Conservation (phyloP, 2,888 invertebrate genomes). For the Baccha elongata region DNA sequence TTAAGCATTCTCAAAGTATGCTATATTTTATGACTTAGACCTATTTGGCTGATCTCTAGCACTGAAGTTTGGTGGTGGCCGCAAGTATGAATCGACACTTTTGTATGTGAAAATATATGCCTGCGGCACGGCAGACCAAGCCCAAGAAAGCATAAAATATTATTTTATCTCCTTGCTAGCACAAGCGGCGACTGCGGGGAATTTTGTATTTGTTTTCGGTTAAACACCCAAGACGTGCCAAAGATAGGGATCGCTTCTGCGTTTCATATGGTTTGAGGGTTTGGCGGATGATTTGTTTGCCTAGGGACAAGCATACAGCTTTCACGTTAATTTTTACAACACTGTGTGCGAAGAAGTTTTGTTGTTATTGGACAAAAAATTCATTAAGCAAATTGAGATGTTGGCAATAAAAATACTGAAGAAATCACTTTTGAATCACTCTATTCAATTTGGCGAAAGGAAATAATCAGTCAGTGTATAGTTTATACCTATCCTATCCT, state of each 20-base stretch:
- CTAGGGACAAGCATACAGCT: constrained; percentile 28
- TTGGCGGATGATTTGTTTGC: constrained; percentile 36
- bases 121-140: constrained; percentile 37
- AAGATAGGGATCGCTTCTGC: constrained; percentile 46
- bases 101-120: constrained; percentile 36
- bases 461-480: no score
- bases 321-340: constrained; percentile 39
- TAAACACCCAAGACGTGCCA: constrained; percentile 59
- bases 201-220: constrained; percentile 15
- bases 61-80: background rate
- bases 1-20: constrained; percentile 44
- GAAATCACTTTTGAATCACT: no score
- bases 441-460: no score
- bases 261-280: background rate
- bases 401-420: background rate
- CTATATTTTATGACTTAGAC: constrained; percentile 49
- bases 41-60: constrained; percentile 19
- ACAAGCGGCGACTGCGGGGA: background rate
- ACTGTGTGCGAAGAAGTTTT: background rate
- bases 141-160: constrained; percentile 48
- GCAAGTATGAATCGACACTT: constrained; percentile 32
- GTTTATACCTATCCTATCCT: no score
- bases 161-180: constrained; percentile 14
- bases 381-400: constrained; percentile 39
- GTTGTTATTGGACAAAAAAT: constrained; percentile 10